Evolutionary conservation across 2,797 vertebrate genomes (phyloP).

Genomic region (Myotis vivesi): DNA sequence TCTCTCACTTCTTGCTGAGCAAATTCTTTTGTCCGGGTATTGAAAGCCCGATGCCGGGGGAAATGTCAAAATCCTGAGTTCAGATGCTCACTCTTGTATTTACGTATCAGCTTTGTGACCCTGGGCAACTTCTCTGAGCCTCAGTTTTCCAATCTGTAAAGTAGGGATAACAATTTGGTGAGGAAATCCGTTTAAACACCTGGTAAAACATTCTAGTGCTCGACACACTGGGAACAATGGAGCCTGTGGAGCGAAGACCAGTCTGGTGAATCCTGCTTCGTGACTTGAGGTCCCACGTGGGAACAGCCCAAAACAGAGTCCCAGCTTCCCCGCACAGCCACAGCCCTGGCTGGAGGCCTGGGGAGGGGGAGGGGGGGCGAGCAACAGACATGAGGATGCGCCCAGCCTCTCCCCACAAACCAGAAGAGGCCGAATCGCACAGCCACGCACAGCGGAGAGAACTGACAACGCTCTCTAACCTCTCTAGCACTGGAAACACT

Average conservation of each 20-base stretch:
- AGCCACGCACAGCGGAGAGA: neutral
- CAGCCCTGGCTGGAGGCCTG: neutral
- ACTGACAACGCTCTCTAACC: conserved; percentile 58
- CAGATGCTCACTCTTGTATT: neutral
- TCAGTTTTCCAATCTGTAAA: conserved; percentile 38
- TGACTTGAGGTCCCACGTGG: neutral
- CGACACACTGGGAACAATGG: neutral
- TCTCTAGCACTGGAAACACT: neutral
- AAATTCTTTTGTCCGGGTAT: neutral
- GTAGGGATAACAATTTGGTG: neutral
- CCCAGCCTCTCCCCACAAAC: conserved; percentile 11
- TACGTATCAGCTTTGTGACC: neutral
- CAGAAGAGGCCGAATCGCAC: neutral
- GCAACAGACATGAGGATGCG: neutral
- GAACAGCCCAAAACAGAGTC: neutral
- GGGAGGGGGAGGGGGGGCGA: neutral
- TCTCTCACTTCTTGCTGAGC: neutral
- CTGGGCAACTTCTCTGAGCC: neutral
- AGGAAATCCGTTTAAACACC: neutral
- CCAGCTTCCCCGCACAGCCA: neutral
- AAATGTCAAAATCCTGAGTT: neutral
- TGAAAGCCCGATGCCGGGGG: neutral
- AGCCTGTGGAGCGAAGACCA: neutral
- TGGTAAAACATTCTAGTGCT: neutral
- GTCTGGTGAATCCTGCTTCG: neutral